Evolutionary conservation across 1,140 invertebrate species (phyloP).

Genomic region (Cepaea nemoralis): DNA sequence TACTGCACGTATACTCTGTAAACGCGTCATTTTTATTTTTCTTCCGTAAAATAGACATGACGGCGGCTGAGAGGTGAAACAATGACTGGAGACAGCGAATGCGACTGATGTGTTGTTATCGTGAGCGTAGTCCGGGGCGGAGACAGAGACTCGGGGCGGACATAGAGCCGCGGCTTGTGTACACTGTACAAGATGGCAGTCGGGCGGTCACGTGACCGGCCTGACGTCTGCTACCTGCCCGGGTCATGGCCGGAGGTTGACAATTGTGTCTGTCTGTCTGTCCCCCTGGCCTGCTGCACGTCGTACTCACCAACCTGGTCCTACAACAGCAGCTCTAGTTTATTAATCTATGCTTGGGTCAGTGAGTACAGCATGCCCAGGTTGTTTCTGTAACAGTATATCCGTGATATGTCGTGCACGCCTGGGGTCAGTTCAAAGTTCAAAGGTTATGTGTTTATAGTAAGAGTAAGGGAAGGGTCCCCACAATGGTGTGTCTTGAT

Average conservation of each 20-base stretch:
- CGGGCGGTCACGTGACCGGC: conserved; percentile 43
- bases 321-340: not conserved
- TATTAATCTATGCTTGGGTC: not conserved
- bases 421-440: not conserved
- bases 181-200: conserved; percentile 46
- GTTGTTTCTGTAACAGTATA: not conserved
- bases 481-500: not conserved
- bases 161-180: not conserved
- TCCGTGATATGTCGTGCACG: not conserved
- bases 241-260: not conserved
- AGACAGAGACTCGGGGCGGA: conserved; percentile 7
- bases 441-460: not conserved
- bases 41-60: conserved; percentile 62
- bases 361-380: not conserved
- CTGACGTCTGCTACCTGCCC: not conserved
- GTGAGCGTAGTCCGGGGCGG: conserved; percentile 15
- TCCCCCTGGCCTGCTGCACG: not conserved
- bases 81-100: not conserved
- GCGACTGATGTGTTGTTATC: not conserved
- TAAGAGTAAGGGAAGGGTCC: not conserved
- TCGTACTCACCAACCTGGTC: not conserved
- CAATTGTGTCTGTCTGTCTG: too few species aligned
- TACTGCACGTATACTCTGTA: conserved; percentile 86
- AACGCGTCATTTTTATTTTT: conserved; percentile 64
- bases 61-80: conserved; percentile 9